Percentiles rank a stretch among this genome's conserved stretches.
These are phyloP conservation scores for Oncorhynchus nerka DNA, from an alignment of 2,113 vertebrate genomes.

Conservation along the genomic window DNA sequence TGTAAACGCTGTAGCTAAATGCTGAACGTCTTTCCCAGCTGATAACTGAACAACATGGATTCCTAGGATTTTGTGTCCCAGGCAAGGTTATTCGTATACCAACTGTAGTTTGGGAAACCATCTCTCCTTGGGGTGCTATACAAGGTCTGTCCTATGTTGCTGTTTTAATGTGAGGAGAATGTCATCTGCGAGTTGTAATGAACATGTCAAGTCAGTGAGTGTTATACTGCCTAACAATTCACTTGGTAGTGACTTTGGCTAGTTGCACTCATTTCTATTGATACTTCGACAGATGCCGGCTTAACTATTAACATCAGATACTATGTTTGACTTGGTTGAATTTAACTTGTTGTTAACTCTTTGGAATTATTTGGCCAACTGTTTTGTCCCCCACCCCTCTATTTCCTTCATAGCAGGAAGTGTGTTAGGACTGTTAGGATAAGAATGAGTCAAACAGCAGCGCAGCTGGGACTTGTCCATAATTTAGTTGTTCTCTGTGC, in stretches of 20 bases:
- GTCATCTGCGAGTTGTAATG: neutral
- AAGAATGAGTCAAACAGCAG: conserved; percentile 8
- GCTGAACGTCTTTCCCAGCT: neutral
- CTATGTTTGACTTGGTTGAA: neutral
- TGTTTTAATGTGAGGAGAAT: neutral
- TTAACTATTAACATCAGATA: neutral
- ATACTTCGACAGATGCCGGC: neutral
- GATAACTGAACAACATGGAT: neutral
- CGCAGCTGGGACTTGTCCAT: conserved; percentile 25
- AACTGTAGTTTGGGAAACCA: neutral
- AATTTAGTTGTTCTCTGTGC: conserved; percentile 46
- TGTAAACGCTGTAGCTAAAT: too few relatives aligned
- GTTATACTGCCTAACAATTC: neutral
- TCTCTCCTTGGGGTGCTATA: neutral
- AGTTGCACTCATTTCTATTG: neutral
- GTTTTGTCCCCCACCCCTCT: conserved; percentile 30
- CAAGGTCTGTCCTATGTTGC: neutral
- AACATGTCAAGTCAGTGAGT: neutral
- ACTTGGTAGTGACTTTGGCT: neutral
- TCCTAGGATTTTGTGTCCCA: neutral
- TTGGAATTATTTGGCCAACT: conserved; percentile 39
- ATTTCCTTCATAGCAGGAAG: conserved; percentile 23
- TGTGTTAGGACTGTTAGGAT: conserved; percentile 21
- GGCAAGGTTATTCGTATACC: neutral
- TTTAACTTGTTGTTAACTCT: neutral